Conservation (phyloP, 2,888 invertebrate species). For the Nudaria mundana region DNA sequence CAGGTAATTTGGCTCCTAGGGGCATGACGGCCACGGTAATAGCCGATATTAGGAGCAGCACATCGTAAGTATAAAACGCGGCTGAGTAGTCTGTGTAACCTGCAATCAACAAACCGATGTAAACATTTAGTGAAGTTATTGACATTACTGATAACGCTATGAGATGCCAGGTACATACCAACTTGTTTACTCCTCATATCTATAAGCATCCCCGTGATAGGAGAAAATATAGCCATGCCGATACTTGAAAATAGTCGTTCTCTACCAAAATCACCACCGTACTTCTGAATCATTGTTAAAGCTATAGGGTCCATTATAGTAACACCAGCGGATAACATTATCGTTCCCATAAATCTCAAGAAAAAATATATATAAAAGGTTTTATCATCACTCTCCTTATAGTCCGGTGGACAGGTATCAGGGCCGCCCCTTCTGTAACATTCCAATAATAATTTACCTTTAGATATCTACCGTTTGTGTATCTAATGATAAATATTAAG, state of each 20-base stretch:
- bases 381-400: constrained; percentile 87
- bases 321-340: constrained; percentile 91
- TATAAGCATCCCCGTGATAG: constrained; percentile 89
- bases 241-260: constrained; percentile 90
- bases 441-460: constrained; percentile 52
- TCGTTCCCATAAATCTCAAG: constrained; percentile 89
- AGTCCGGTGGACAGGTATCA: constrained; percentile 89
- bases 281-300: constrained; percentile 91
- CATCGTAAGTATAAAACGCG: constrained; percentile 92
- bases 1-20: constrained; percentile 87
- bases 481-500: constrained; percentile 45
- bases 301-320: constrained; percentile 95
- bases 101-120: constrained; percentile 64
- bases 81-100: constrained; percentile 92
- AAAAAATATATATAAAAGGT: constrained; percentile 93
- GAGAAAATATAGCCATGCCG: constrained; percentile 91
- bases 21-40: constrained; percentile 89
- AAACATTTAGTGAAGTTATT: constrained; percentile 58
- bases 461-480: constrained; percentile 41
- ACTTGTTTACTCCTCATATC: constrained; percentile 85
- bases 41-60: constrained; percentile 86
- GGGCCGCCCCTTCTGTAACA: constrained; percentile 85
- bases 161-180: constrained; percentile 62
- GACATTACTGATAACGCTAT: constrained; percentile 67
- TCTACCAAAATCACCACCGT: constrained; percentile 90